These are phyloP conservation scores for Trematocara marginatum DNA, from an alignment of 2,113 vertebrate genomes.

Conservation along the genomic window DNA sequence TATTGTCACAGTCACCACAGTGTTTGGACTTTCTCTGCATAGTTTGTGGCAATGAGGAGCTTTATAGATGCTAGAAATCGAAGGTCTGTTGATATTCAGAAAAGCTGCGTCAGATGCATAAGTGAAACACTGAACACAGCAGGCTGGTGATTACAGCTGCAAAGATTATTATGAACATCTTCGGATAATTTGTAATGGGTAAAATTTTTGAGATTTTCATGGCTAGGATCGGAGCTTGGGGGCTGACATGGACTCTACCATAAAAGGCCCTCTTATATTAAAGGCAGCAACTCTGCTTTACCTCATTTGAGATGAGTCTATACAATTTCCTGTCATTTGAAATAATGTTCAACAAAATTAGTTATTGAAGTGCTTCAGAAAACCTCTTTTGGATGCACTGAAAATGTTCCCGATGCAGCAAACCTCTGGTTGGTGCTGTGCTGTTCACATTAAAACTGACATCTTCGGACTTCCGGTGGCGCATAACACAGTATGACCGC, in stretches of 20 bases:
- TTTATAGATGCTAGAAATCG: not conserved
- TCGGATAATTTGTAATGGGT: not conserved
- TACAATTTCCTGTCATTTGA: not conserved
- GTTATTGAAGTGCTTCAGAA: not conserved
- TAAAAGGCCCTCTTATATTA: not conserved
- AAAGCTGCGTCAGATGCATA: not conserved
- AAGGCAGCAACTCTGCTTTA: not conserved
- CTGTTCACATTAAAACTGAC: not conserved
- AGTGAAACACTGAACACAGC: not conserved
- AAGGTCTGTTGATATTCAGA: not conserved
- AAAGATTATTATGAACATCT: not conserved
- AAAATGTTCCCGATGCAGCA: rapidly evolving
- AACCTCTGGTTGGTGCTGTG: not conserved
- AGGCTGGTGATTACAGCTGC: not conserved
- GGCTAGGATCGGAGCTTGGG: not conserved
- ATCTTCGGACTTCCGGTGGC: not conserved
- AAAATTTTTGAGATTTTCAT: not conserved
- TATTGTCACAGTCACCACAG: not conserved
- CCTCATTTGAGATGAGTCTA: not conserved
- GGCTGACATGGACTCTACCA: not conserved
- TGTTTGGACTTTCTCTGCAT: not conserved
- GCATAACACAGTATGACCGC: no score
- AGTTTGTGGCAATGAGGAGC: not conserved
- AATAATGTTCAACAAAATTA: not conserved
- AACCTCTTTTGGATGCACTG: not conserved